Base-by-base conservation (phyloP, 2,888 invertebrate species). In the Cephus runcator region DNA sequence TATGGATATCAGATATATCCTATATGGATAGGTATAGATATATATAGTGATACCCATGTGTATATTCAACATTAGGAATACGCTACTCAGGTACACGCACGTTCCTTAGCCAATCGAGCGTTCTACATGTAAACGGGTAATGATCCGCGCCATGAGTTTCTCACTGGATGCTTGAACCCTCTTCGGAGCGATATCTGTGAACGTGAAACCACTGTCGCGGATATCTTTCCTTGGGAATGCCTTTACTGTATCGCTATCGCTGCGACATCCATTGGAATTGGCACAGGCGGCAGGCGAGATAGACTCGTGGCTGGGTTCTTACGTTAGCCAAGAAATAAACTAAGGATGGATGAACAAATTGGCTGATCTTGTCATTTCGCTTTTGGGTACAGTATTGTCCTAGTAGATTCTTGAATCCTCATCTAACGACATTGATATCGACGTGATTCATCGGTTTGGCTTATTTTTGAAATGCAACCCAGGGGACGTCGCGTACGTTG, bases 281-380 rank as follows among this genome's bases (percentile, higher is more conserved):
- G 76, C 73, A 79, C 73, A 77, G 74, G 78, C 77, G 77, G 80
- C 77, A 79, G 76, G 79, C 73, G 79, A 79, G 80, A 79, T 79
- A 80, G 76, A 78, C 76, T 77, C 77, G 79, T 76, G 74, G 75
- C 23, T 56, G 23, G 56, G 2, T 23, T 9, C 23, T 23, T 23
- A 23, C 23, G 56, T 56, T 56, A 9, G 9, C 56, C 56, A 6
- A 56, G 23, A 2, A 56, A 23, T 56, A 56, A 56, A 56, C 23
- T 56, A 23, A 2, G 56, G 56, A 56, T 23, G 56, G 56, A 56
- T 56, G 23, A 56, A 56, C 2, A 9, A 23, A 56, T 56, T 23
- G 9, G 56, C 23, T 56, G 56, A 56, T 56, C 56, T 23, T 56
- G 56, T 56, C 23, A 23, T 23, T 56, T 56, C 6, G 23, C 56